phyloP scores from a whole-genome alignment of 1,140 invertebrate genomes.

The Hypsibius dujardini region DNA sequence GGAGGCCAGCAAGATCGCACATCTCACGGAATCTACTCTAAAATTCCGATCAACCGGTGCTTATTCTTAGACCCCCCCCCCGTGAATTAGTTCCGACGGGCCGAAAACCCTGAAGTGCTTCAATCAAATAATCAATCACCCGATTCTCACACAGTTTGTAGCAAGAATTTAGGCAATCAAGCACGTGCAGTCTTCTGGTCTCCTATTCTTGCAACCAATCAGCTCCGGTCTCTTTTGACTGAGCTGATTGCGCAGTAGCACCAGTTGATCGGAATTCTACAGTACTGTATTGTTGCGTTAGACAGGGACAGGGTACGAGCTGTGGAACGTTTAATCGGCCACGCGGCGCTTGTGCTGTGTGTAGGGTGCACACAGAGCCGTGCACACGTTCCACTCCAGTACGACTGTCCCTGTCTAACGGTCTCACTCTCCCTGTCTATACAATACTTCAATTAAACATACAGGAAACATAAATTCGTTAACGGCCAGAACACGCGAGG shows the following conservation, averaged over 20 bases:
- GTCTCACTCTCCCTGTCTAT: too few relatives aligned
- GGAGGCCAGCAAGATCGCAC: background rate
- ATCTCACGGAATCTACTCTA: too few relatives aligned
- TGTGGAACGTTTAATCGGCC: background rate
- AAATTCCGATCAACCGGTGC: background rate
- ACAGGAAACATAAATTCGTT: conserved; percentile 9
- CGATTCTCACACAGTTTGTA: background rate
- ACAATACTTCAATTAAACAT: background rate
- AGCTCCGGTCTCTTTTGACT: too few relatives aligned
- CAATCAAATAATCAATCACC: background rate
- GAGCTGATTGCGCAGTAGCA: too few relatives aligned
- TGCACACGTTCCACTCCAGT: too few relatives aligned
- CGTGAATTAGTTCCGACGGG: conserved; percentile 9
- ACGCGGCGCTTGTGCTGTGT: background rate
- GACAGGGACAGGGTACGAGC: too few relatives aligned
- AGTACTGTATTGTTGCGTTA: too few relatives aligned
- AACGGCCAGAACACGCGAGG: background rate
- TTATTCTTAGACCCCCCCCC: background rate
- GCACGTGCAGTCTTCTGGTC: too few relatives aligned
- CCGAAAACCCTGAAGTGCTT: background rate
- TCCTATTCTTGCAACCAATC: too few relatives aligned
- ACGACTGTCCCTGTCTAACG: too few relatives aligned
- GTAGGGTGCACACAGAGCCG: background rate
- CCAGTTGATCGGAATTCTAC: too few relatives aligned
- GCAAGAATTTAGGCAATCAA: background rate